These are phyloP conservation scores for Lasiurus cinereus DNA, from an alignment of 2,113 vertebrate species.

Conservation along the genomic window DNA sequence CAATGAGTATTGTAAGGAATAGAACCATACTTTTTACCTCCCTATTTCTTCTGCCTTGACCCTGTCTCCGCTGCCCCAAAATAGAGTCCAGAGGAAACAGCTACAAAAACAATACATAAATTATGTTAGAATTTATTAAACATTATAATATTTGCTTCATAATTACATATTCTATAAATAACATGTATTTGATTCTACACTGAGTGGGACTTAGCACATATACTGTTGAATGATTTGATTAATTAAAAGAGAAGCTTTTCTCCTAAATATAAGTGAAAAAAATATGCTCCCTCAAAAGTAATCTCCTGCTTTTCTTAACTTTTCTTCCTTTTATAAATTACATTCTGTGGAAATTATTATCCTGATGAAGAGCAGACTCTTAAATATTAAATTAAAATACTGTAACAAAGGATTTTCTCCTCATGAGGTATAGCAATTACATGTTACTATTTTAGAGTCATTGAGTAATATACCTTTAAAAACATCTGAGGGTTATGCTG, in stretches of 20 bases:
- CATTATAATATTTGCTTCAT: background rate
- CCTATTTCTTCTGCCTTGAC: background rate
- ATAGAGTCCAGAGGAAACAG: background rate
- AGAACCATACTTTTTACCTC: background rate
- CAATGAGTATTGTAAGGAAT: background rate
- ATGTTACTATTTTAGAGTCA: slow-evolving; percentile 66
- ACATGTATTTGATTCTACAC: background rate
- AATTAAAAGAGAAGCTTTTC: slow-evolving; percentile 45
- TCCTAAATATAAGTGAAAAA: slow-evolving; percentile 20
- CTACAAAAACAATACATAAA: background rate
- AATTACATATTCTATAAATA: background rate
- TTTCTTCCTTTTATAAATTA: slow-evolving; percentile 25
- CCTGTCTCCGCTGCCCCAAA: background rate
- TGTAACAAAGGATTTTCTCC: background rate
- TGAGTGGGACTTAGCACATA: background rate
- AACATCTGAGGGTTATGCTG: slow-evolving; percentile 39
- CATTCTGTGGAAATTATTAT: background rate
- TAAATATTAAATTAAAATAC: slow-evolving; percentile 47
- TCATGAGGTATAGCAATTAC: slow-evolving; percentile 37
- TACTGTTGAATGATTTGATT: slow-evolving; percentile 10
- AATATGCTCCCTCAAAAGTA: background rate
- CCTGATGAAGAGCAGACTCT: background rate
- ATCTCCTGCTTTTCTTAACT: background rate
- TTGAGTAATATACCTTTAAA: slow-evolving; percentile 75
- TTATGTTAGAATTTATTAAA: slow-evolving; percentile 44